Conservation (phyloP, 1,140 invertebrate genomes). For the Bradysia coprophila region DNA sequence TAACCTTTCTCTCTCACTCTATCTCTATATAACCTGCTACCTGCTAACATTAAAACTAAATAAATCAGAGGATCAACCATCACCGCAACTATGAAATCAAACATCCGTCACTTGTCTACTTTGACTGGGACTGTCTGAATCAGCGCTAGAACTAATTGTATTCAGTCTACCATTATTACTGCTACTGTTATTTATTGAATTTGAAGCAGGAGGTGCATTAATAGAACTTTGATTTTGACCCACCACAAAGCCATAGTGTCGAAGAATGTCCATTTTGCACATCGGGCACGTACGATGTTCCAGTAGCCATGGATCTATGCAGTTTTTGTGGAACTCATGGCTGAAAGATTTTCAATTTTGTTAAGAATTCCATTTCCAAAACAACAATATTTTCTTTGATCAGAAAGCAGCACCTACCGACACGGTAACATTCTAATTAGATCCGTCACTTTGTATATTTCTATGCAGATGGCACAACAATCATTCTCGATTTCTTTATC, state of each 20-base stretch:
- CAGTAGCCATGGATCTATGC: conserved; percentile 87
- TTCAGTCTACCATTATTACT: neutral
- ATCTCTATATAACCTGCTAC: no score
- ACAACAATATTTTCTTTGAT: neutral
- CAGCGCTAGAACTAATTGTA: conserved; percentile 13
- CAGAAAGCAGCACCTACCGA: conserved; percentile 43
- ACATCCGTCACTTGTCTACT: conserved; percentile 21
- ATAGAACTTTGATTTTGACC: conserved; percentile 19
- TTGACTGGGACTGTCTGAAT: no score
- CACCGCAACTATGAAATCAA: no score
- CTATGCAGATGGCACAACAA: conserved; percentile 85
- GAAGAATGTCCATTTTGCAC: conserved; percentile 90
- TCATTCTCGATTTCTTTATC: conserved; percentile 73
- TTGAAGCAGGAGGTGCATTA: neutral
- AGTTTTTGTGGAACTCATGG: conserved; percentile 84
- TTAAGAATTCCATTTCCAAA: neutral
- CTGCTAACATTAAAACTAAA: no score
- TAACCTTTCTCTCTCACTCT: no score
- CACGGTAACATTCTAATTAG: conserved; percentile 71
- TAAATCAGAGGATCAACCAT: no score
- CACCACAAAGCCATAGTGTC: conserved; percentile 76
- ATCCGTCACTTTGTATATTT: conserved; percentile 69
- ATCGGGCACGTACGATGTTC: conserved; percentile 87
- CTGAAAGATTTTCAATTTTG: conserved; percentile 28
- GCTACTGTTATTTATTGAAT: neutral